A percentile compares a stretch with the other conserved stretches of the same genome.
These are phyloP conservation scores for Leptosomus discolor DNA, from an alignment of 2,113 vertebrate species.

Conservation along the genomic window DNA sequence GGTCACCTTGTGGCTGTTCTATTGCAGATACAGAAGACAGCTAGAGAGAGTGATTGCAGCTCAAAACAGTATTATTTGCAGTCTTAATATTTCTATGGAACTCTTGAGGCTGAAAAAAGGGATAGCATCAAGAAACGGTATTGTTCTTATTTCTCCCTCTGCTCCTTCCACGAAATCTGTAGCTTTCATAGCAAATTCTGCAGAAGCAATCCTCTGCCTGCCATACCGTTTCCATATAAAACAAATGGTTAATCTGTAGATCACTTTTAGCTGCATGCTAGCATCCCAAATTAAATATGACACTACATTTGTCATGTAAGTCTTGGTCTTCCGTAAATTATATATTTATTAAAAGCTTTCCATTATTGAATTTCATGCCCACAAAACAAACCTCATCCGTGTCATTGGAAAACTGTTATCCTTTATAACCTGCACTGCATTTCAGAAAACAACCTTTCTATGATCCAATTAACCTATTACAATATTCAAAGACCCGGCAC, in stretches of 20 bases:
- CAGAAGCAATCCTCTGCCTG: neutral
- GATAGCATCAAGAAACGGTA: neutral
- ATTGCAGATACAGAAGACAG: neutral
- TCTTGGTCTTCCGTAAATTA: conserved; percentile 44
- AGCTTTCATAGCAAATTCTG: neutral
- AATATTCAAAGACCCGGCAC: conserved; percentile 55
- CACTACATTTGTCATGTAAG: conserved; percentile 61
- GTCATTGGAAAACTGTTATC: conserved; percentile 57
- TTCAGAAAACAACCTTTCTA: conserved; percentile 40
- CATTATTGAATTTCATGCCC: conserved; percentile 61
- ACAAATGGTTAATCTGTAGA: conserved; percentile 57
- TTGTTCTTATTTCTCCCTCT: conserved; percentile 5
- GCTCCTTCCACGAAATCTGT: neutral
- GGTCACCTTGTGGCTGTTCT: conserved; percentile 42
- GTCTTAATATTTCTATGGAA: conserved; percentile 46
- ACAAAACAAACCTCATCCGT: conserved; percentile 56
- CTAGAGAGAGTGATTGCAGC: conserved; percentile 13
- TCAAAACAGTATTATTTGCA: conserved; percentile 18
- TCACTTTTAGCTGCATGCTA: conserved; percentile 47
- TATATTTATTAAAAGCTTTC: conserved; percentile 69
- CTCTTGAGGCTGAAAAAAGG: conserved; percentile 11
- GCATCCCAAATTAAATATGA: conserved; percentile 65
- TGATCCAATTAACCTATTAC: conserved; percentile 71
- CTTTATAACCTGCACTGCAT: conserved; percentile 15
- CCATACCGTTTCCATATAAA: fast-evolving